Evolutionary conservation across 2,113 vertebrate genomes (phyloP).

Genomic region (Bagarius yarrelli): DNA sequence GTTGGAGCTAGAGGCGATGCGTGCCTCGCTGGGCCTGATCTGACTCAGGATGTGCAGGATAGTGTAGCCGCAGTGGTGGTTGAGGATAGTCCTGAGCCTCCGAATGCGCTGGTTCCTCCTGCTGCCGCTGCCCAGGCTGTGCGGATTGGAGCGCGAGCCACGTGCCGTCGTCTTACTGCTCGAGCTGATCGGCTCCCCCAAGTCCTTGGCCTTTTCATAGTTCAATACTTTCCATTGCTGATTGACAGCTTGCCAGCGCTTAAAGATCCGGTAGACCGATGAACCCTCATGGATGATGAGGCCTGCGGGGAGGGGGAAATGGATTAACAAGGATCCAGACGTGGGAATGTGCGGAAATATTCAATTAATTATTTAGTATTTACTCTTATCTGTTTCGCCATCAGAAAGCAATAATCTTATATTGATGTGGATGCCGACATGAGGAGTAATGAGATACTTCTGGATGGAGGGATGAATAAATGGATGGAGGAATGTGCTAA

Average conservation of each 20-base stretch:
- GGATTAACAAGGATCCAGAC: neutral
- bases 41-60: constrained; percentile 91
- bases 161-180: constrained; percentile 73
- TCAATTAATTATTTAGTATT: neutral
- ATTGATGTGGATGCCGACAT: neutral
- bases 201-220: constrained; percentile 90
- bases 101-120: constrained; percentile 74
- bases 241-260: constrained; percentile 93
- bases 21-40: constrained; percentile 82
- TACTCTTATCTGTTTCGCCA: neutral
- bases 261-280: constrained; percentile 90
- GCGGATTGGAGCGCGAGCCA: constrained; percentile 75
- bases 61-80: constrained; percentile 93
- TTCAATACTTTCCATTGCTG: constrained; percentile 95
- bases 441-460: neutral
- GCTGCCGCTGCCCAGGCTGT: constrained; percentile 72
- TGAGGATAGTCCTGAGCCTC: constrained; percentile 89
- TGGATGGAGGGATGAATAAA: too few relatives aligned
- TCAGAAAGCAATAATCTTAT: neutral
- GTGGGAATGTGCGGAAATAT: neutral
- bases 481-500: neutral
- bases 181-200: constrained; percentile 81
- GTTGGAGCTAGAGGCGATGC: constrained; percentile 77
- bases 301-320: constrained; percentile 60
- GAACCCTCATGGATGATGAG: constrained; percentile 93